Evolutionary conservation across 2,888 invertebrate species (phyloP), one percentile per base, ranked within the genome.

Genomic region (Plebejus anna): DNA sequence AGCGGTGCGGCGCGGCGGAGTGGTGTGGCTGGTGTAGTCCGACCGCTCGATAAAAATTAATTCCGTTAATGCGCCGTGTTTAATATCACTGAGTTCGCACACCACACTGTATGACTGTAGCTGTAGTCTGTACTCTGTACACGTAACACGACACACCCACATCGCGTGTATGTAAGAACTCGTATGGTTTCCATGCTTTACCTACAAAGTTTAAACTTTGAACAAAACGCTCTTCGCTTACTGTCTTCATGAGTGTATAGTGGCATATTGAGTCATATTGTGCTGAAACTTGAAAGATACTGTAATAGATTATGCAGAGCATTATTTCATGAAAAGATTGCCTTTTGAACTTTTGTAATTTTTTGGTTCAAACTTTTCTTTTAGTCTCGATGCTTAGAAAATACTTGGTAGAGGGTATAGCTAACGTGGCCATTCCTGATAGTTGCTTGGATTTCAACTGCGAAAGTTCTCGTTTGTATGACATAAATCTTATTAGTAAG

Each of bases 61-160:
- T 72, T 72, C 72, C 72, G 72, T 72, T 72, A 72, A 72, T 42
- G 72, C 72, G 32, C 28, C 72, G 36, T 57, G 32, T 38, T 75
- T 36, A 75, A 75, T 59, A 75, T 75, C 75, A 72, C 22, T n/a
- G 72, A 72, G 42, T 32, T 2, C 32, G 32, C 61, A 4, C 2
- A 28, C 47, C 9, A 47, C 22, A 11, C 61, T 28, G 28, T 28
- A 61, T 28, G 0, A n/a, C 9, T 0, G 9, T 28, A 61, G 22
- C 61, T 1, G 22, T 22, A 61, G 22, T 9, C 22, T 9, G 28
- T 3, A 32, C 1, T 32, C 32, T 32, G 32, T 32, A 32, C 32
- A 32, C 32, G 32, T 32, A 2, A 66, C 28, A 28, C 66, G 32
- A 66, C 66, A 36, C 36, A 66, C 66, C 66, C 66, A 66, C 66